A percentile compares a stretch with the other conserved stretches of the same genome.
phyloP scores from a whole-genome alignment of 2,888 invertebrate species.

The Ophion slaviceki region DNA sequence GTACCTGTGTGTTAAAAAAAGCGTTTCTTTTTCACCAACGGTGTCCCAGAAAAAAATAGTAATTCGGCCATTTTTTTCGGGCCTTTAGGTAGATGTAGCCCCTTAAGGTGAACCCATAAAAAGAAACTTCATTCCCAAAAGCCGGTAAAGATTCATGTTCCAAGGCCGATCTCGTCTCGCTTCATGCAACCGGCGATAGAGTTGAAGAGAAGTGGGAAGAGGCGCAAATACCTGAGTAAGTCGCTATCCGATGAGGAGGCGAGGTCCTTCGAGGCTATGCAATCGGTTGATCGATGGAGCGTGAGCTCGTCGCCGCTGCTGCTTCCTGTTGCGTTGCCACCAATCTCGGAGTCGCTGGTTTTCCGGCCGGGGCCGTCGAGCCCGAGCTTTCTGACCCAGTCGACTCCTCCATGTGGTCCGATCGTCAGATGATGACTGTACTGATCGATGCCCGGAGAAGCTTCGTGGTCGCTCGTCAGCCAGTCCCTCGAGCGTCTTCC shows the following conservation, averaged over 20 bases:
- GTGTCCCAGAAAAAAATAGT: too few species aligned
- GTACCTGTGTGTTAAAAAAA: too few species aligned
- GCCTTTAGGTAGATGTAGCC: too few species aligned
- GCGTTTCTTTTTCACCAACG: too few species aligned
- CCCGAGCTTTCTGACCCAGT: slow-evolving; percentile 88
- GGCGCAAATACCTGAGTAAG: slow-evolving; percentile 82
- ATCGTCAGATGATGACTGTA: slow-evolving; percentile 86
- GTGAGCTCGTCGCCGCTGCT: slow-evolving; percentile 85
- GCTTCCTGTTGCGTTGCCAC: slow-evolving; percentile 79
- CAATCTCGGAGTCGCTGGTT: slow-evolving; percentile 83
- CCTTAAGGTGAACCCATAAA: background rate
- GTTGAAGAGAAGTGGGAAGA: background rate
- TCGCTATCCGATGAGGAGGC: slow-evolving; percentile 87
- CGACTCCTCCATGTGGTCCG: slow-evolving; percentile 87
- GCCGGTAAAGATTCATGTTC: background rate
- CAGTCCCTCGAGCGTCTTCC: slow-evolving; percentile 80
- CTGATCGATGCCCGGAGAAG: slow-evolving; percentile 77
- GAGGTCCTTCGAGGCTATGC: slow-evolving; percentile 88
- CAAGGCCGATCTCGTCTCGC: background rate
- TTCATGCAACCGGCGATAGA: background rate
- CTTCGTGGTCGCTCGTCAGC: slow-evolving; percentile 78
- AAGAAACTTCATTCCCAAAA: background rate
- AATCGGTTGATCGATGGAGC: slow-evolving; percentile 91
- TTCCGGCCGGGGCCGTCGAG: slow-evolving; percentile 81
- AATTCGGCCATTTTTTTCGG: too few species aligned